These are phyloP conservation scores for Scylla paramamosain DNA, from an alignment of 1,140 invertebrate genomes.

Conservation along the genomic window DNA sequence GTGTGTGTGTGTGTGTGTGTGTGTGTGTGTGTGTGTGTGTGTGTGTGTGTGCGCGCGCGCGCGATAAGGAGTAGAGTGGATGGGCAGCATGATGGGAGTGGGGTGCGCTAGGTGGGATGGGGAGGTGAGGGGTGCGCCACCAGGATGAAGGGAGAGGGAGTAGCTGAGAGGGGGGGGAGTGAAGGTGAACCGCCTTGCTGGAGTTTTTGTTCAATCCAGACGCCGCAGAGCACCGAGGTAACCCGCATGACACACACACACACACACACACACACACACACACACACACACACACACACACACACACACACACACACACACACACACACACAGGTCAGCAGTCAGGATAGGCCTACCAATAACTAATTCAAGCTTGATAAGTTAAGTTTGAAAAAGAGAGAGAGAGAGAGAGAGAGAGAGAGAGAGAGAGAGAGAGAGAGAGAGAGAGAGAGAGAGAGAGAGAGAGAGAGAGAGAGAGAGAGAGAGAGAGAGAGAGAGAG, in stretches of 20 bases:
- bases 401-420: constrained; percentile 24
- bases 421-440: constrained; percentile 34
- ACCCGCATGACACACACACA: background rate
- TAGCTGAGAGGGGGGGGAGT: background rate
- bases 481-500: no score
- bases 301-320: constrained; percentile 20
- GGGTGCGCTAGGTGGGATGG: background rate
- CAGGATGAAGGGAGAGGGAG: background rate
- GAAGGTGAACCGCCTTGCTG: background rate
- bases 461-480: background rate
- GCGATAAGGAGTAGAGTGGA: background rate
- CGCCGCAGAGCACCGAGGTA: background rate
- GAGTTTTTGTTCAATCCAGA: background rate
- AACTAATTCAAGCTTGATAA: no score
- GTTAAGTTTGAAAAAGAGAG: background rate
- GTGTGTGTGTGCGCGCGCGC: constrained; percentile 17
- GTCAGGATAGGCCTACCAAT: no score
- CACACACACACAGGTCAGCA: background rate
- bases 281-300: constrained; percentile 33
- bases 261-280: background rate
- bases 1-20: background rate
- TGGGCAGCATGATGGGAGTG: background rate
- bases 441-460: constrained; percentile 37
- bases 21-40: constrained; percentile 15
- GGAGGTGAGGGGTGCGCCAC: no score